phyloP scores from a whole-genome alignment of 2,113 vertebrate species.

The Tyrannus savana region DNA sequence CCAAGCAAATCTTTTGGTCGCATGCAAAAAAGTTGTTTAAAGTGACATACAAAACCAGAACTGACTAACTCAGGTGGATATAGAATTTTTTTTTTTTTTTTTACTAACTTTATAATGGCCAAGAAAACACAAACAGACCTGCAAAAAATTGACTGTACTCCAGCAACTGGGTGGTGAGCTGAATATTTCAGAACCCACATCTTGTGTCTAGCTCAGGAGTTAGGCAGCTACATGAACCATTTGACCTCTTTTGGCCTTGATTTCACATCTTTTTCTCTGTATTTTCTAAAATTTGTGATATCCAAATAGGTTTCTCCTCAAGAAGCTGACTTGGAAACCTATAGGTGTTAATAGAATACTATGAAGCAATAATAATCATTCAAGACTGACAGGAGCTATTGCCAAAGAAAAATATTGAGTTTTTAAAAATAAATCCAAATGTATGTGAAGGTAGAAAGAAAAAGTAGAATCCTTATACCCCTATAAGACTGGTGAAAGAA shows the following conservation, averaged over 20 bases:
- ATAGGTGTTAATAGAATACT: neutral
- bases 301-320: neutral
- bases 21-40: neutral
- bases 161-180: neutral
- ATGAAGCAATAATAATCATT: neutral
- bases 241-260: neutral
- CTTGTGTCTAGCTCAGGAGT: neutral
- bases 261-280: neutral
- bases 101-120: neutral
- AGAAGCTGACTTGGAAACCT: neutral
- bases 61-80: neutral
- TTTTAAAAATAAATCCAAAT: neutral
- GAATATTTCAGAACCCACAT: neutral
- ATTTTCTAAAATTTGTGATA: neutral
- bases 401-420: neutral
- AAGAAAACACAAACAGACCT: neutral
- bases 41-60: neutral
- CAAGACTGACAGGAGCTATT: neutral
- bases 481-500: fast-evolving
- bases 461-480: neutral
- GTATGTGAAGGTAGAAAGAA: neutral
- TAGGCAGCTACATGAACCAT: neutral
- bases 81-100: neutral
- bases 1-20: neutral
- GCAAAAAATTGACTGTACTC: neutral